These are phyloP conservation scores for Tipula unca DNA, from an alignment of 2,888 invertebrate species.

Conservation along the genomic window DNA sequence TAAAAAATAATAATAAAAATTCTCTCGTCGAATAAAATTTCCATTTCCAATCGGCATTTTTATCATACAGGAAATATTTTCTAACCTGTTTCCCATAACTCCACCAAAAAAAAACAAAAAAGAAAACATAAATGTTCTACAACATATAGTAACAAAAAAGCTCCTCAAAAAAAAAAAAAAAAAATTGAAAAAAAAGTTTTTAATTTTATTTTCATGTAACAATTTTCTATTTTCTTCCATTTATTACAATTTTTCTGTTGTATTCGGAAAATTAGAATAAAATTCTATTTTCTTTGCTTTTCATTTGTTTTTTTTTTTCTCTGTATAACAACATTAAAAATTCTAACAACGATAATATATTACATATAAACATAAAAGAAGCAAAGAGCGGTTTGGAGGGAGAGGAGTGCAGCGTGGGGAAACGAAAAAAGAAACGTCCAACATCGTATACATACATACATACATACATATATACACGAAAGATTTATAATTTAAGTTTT, in stretches of 20 bases:
- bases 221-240: conserved; percentile 14
- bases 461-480: too few species aligned
- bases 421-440: background rate
- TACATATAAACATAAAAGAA: background rate
- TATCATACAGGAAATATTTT: conserved; percentile 14
- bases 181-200: background rate
- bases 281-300: background rate
- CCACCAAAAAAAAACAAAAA: background rate
- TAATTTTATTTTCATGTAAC: conserved; percentile 2
- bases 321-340: conserved; percentile 2
- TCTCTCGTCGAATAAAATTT: conserved; percentile 8
- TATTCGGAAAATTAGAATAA: background rate
- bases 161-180: background rate
- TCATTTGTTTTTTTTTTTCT: background rate
- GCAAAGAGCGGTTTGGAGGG: background rate
- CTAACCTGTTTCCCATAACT: background rate
- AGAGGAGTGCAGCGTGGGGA: background rate
- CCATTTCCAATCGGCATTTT: background rate
- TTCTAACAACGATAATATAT: conserved; percentile 14
- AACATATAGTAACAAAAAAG: background rate
- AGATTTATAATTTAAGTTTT: conserved; percentile 14
- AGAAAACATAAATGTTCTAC: conserved; percentile 2
- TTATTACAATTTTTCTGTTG: background rate
- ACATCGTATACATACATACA: too few species aligned
- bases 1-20: background rate